Evolutionary conservation across 2,888 invertebrate species (phyloP), one percentile per base, ranked within the genome.

Genomic region (Anoncus sp.): DNA sequence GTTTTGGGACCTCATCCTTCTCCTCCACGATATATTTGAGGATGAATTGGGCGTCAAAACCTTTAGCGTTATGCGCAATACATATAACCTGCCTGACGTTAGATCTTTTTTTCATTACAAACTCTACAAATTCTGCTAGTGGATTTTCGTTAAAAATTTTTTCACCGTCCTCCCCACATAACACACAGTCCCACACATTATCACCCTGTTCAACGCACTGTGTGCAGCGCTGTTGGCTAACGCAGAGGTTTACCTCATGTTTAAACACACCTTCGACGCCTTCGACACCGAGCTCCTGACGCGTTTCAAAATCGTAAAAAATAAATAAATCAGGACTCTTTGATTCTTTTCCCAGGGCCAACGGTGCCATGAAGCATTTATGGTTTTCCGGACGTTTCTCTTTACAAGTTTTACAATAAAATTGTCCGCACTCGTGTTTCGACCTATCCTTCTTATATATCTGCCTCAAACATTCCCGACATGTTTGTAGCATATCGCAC

Each of bases 11-110:
- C n/a, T n/a, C n/a, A n/a, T n/a, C n/a, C n/a, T n/a, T n/a, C n/a
- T n/a, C 22, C 10, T 79, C 69, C 2, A 79, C 65, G 1, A 77
- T 10, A 65, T 73, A 57, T 0, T 67, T 67, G 5, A 79, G 40
- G 14, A 81, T 60, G 22, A 81, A 77, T 18, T 79, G 81, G 5
- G n/a, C n/a, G n/a, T n/a, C n/a, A n/a, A n/a, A n/a, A n/a, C n/a
- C n/a, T n/a, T n/a, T n/a, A n/a, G n/a, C n/a, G n/a, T n/a, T n/a
- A n/a, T n/a, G n/a, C n/a, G n/a, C n/a, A n/a, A n/a, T n/a, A n/a
- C n/a, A n/a, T n/a, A n/a, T n/a, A n/a, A n/a, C n/a, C n/a, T n/a
- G n/a, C n/a, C n/a, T n/a, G n/a, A n/a, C n/a, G n/a, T n/a, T n/a
- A n/a, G n/a, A n/a, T n/a, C n/a, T n/a, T n/a, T n/a, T n/a, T n/a